A percentile compares a stretch with the other conserved stretches of the same genome.
These are phyloP conservation scores for Sebastes iracundus DNA, from an alignment of 2,797 vertebrate species.

Conservation along the genomic window DNA sequence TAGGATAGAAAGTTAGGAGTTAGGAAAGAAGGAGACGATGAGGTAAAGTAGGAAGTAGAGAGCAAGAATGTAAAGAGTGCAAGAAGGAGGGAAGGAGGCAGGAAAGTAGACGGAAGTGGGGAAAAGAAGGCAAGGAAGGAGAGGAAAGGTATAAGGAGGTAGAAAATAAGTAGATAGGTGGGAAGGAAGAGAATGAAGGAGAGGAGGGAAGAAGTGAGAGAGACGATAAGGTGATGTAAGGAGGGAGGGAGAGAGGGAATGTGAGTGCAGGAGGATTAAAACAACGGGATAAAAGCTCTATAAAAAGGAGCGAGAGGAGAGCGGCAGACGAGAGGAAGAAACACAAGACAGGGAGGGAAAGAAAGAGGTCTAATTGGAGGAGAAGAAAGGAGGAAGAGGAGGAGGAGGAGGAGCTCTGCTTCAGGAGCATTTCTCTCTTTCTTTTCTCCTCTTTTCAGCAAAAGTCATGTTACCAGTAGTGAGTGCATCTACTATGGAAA, in stretches of 20 bases:
- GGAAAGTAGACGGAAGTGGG: background rate
- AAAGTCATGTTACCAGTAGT: too few relatives aligned
- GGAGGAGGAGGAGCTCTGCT: background rate
- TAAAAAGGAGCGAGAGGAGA: constrained; percentile 49
- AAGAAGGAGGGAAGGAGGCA: background rate
- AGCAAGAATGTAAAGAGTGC: background rate
- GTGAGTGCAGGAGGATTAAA: constrained; percentile 51
- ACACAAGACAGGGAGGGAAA: background rate
- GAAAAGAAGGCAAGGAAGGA: too few relatives aligned
- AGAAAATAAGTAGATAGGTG: background rate
- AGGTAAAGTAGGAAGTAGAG: background rate
- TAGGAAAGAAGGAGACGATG: background rate
- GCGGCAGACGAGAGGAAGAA: background rate
- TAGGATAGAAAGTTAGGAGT: background rate
- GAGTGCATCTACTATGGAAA: background rate
- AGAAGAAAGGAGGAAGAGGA: background rate
- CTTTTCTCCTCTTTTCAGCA: too few relatives aligned
- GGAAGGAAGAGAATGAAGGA: background rate
- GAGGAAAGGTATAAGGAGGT: too few relatives aligned
- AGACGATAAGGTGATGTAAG: background rate
- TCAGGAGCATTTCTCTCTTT: too few relatives aligned
- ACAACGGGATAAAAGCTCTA: constrained; percentile 59
- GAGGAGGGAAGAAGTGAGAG: background rate
- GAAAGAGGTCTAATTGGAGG: background rate
- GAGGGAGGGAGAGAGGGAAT: background rate